Evolutionary conservation across 2,113 vertebrate genomes (phyloP).

Genomic region (Budorcas taxicolor): DNA sequence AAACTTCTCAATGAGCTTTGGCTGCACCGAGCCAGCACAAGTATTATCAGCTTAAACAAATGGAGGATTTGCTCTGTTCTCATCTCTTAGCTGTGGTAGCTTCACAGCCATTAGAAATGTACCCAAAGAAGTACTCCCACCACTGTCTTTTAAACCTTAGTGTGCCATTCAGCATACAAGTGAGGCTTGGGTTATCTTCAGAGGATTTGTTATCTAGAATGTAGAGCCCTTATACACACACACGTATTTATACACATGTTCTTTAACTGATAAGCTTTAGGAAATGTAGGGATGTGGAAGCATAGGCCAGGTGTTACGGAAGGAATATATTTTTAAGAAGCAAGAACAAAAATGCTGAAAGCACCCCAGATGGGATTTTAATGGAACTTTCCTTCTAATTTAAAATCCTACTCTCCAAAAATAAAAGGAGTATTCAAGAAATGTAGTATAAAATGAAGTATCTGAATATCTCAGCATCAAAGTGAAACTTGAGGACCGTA

Average conservation of each 20-base stretch:
- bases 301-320: not conserved
- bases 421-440: not conserved
- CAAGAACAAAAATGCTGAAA: not conserved
- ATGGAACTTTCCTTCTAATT: conserved; percentile 3
- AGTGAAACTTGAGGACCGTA: not conserved
- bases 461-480: not conserved
- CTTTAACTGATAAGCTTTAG: not conserved
- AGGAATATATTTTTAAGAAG: not conserved
- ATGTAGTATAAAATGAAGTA: not conserved
- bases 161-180: not conserved
- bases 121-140: not conserved
- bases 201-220: not conserved
- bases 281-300: not conserved
- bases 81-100: not conserved
- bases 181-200: not conserved
- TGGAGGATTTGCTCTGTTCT: not conserved
- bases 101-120: not conserved
- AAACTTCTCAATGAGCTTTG: not conserved
- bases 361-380: not conserved
- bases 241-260: not conserved
- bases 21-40: not conserved
- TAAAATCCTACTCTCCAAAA: not conserved
- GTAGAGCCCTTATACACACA: not conserved
- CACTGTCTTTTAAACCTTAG: not conserved
- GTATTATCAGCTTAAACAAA: conserved; percentile 33